Conservation (phyloP, 2,888 invertebrate species). For the Stenchaetothrips biformis region DNA sequence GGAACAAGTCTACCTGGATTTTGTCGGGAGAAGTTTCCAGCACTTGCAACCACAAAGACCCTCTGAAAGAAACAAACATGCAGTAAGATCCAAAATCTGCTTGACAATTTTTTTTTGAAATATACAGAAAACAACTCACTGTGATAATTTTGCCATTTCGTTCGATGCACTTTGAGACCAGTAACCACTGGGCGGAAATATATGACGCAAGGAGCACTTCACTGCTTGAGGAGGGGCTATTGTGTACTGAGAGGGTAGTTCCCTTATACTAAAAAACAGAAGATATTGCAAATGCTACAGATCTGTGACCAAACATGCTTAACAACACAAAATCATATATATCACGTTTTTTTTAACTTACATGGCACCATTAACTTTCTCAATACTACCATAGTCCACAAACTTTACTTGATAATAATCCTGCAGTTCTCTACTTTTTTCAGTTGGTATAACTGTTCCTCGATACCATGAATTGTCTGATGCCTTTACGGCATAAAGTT, state of each 20-base stretch:
- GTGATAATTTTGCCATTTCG: too few relatives aligned
- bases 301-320: not conserved
- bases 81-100: too few relatives aligned
- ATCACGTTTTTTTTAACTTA: constrained; percentile 42
- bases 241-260: constrained; percentile 31
- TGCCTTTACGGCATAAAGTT: constrained; percentile 57
- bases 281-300: constrained; percentile 10
- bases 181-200: too few relatives aligned
- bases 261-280: constrained; percentile 33
- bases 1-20: too few relatives aligned
- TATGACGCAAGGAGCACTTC: constrained; percentile 32
- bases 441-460: constrained; percentile 50
- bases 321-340: too few relatives aligned
- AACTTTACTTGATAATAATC: constrained; percentile 50
- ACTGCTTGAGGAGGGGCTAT: constrained; percentile 35
- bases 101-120: too few relatives aligned
- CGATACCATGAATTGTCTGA: constrained; percentile 62
- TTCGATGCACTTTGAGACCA: too few relatives aligned
- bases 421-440: constrained; percentile 45
- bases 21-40: too few relatives aligned
- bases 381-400: constrained; percentile 59
- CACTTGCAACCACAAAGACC: too few relatives aligned
- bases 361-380: constrained; percentile 50
- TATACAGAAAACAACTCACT: too few relatives aligned
- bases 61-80: too few relatives aligned